phyloP scores from a whole-genome alignment of 2,888 invertebrate species.

The Yponomeuta plumbellus region DNA sequence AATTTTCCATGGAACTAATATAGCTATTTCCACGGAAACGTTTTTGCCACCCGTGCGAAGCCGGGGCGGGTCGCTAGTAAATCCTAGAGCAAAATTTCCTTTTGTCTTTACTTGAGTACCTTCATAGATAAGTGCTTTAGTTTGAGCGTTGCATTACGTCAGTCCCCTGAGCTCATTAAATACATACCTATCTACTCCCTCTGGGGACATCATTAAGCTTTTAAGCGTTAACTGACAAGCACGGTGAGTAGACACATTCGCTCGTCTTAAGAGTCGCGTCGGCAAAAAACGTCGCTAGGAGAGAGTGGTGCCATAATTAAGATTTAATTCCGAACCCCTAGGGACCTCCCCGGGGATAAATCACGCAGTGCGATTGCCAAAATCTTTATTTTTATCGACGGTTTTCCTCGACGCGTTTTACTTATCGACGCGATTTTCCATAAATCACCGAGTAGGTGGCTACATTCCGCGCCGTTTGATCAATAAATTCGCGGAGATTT shows the following conservation, averaged over 20 bases:
- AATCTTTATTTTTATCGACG: slow-evolving; percentile 5
- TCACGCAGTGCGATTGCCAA: slow-evolving; percentile 6
- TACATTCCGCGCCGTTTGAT: not conserved
- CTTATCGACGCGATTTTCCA: not conserved
- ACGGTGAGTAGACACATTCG: slow-evolving; percentile 13
- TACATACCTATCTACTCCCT: slow-evolving; percentile 6
- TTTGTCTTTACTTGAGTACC: too few relatives aligned
- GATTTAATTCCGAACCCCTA: slow-evolving; percentile 16
- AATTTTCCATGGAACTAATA: too few relatives aligned
- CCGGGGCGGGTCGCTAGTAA: too few relatives aligned
- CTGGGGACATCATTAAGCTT: slow-evolving; percentile 21
- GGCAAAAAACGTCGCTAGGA: slow-evolving; percentile 16
- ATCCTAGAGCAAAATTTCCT: too few relatives aligned
- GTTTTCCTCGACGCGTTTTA: not conserved
- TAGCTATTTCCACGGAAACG: too few relatives aligned
- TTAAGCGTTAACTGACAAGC: slow-evolving; percentile 3
- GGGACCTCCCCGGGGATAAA: slow-evolving; percentile 14
- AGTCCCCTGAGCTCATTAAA: slow-evolving; percentile 6
- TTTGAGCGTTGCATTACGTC: not conserved
- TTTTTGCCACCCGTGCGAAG: too few relatives aligned
- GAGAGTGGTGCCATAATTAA: slow-evolving; percentile 21
- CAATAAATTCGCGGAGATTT: slow-evolving; percentile 3
- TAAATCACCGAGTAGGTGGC: slow-evolving; percentile 2
- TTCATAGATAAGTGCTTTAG: not conserved
- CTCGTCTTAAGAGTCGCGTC: slow-evolving; percentile 6